Conservation (phyloP, 2,113 vertebrate species). For the Indicator indicator region DNA sequence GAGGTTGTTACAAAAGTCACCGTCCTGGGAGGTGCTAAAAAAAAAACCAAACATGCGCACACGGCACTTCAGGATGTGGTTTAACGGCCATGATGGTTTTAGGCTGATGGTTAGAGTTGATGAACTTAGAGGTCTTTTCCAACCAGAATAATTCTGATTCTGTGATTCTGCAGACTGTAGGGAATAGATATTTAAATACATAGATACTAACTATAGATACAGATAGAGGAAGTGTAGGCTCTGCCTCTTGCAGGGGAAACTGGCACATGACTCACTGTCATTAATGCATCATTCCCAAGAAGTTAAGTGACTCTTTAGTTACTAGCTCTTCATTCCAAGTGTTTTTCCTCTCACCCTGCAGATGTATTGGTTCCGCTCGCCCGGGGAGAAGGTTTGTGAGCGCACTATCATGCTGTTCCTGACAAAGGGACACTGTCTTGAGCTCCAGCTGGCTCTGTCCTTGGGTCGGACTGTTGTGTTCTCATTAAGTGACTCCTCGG, state of each 20-base stretch:
- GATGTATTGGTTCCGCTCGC: conserved; percentile 85
- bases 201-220: neutral
- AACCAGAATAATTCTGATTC: no score
- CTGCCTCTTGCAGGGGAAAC: neutral
- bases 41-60: no score
- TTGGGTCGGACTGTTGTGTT: conserved; percentile 75
- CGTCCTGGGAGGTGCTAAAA: neutral
- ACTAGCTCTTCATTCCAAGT: neutral
- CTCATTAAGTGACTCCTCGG: conserved; percentile 54
- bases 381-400: conserved; percentile 88
- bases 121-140: no score
- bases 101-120: no score
- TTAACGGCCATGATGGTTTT: no score
- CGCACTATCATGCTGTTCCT: conserved; percentile 85
- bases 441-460: conserved; percentile 75
- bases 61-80: no score
- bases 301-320: conserved; percentile 25
- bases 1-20: neutral
- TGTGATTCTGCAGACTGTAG: neutral
- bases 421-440: conserved; percentile 76
- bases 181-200: neutral
- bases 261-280: neutral
- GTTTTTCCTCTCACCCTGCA: conserved; percentile 81
- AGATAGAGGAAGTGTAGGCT: neutral
- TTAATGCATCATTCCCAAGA: conserved; percentile 13